Percentiles rank a stretch among this genome's conserved stretches.
These are phyloP conservation scores for Pseudococcus jackbeardsleyi DNA, from an alignment of 2,888 invertebrate genomes.

Conservation along the genomic window DNA sequence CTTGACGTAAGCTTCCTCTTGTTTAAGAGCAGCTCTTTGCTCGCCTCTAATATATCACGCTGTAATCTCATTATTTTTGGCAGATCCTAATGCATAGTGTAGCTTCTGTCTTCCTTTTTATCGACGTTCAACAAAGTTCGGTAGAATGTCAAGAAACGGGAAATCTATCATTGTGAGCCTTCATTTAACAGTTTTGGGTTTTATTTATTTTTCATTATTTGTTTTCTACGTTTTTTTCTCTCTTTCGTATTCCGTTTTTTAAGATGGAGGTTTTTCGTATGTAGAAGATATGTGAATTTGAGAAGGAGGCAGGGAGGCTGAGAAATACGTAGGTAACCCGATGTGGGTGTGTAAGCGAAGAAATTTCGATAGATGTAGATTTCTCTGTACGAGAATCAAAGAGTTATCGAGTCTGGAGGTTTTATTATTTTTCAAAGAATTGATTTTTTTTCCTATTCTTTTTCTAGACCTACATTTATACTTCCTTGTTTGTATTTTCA, in stretches of 20 bases:
- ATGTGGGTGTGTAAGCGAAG: background rate
- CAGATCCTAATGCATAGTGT: slow-evolving; percentile 63
- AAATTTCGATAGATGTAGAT: background rate
- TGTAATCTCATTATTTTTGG: slow-evolving; percentile 65
- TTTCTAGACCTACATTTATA: background rate
- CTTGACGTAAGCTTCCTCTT: slow-evolving; percentile 64
- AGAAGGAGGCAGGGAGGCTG: background rate
- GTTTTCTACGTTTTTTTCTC: slow-evolving; percentile 41
- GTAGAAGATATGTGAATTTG: background rate
- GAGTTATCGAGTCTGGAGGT: slow-evolving; percentile 3
- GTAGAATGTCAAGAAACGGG: slow-evolving; percentile 46
- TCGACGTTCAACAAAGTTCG: slow-evolving; percentile 49
- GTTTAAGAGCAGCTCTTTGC: slow-evolving; percentile 63
- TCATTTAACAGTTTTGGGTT: slow-evolving; percentile 36
- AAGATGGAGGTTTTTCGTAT: background rate
- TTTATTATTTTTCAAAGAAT: background rate
- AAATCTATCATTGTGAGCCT: slow-evolving; percentile 49
- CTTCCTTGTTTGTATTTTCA: background rate
- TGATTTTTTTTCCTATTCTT: slow-evolving; percentile 2
- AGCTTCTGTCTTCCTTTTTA: slow-evolving; percentile 58
- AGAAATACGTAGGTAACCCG: background rate
- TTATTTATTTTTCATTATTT: slow-evolving; percentile 54
- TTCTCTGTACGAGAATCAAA: background rate
- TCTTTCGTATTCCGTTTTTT: slow-evolving; percentile 40
- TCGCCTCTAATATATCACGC: slow-evolving; percentile 64